Evolutionary conservation across 1,140 invertebrate species (phyloP).

Genomic region (Drosophila kohkoa): DNA sequence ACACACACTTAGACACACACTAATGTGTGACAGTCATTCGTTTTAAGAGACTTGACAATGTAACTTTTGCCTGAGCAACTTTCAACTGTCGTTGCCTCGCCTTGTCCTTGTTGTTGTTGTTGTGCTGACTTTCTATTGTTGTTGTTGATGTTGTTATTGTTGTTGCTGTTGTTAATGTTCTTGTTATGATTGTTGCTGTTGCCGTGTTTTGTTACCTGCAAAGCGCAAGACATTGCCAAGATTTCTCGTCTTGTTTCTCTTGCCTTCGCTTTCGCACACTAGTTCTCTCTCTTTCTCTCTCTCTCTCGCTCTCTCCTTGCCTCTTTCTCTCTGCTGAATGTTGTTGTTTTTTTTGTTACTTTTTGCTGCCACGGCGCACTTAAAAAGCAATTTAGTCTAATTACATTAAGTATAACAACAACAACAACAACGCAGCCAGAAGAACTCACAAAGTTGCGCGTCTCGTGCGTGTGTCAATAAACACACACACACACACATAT

Average conservation of each 20-base stretch:
- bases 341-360: slow-evolving; percentile 52
- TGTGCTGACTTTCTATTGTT: slow-evolving; percentile 20
- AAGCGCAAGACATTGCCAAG: slow-evolving; percentile 1
- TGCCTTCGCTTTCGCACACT: background rate
- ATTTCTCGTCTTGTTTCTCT: slow-evolving; percentile 3
- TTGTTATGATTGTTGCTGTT: slow-evolving; percentile 14
- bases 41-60: slow-evolving; percentile 52
- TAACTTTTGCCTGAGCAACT: slow-evolving; percentile 53
- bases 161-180: slow-evolving; percentile 31
- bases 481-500: slow-evolving; percentile 44
- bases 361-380: slow-evolving; percentile 71
- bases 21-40: slow-evolving; percentile 38
- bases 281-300: background rate
- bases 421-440: slow-evolving; percentile 41
- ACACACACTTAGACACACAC: slow-evolving; percentile 3
- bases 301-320: background rate
- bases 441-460: slow-evolving; percentile 58
- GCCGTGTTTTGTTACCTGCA: slow-evolving; percentile 23
- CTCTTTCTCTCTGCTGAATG: background rate
- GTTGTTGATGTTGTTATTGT: background rate
- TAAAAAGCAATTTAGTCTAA: slow-evolving; percentile 83
- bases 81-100: slow-evolving; percentile 19
- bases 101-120: slow-evolving; percentile 37
- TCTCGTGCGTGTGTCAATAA: slow-evolving; percentile 78
- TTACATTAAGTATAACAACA: slow-evolving; percentile 80